Base-by-base conservation (phyloP, 2,113 vertebrate species). In the Caretta caretta region DNA sequence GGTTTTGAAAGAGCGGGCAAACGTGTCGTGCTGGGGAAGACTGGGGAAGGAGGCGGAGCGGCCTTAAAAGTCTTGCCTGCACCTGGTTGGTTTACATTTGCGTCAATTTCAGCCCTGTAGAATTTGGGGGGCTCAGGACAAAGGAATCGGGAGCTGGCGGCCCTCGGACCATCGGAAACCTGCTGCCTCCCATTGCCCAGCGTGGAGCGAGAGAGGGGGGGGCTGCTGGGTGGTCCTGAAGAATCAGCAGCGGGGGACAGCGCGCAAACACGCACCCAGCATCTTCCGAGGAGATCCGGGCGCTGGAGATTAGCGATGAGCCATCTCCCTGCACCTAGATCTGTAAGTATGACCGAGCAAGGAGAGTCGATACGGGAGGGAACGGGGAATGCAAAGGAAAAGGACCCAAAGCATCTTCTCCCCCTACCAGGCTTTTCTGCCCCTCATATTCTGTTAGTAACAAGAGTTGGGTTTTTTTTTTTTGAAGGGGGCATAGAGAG, bases 31-130 rank as follows among this genome's bases (percentile, higher is more conserved):
- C 50, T 35, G 48, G 16, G 9, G 14, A 19, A 50, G 17, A 13
- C 7, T 35, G 9, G 12, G 7, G 11, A 16, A 75, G 42, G 53
- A 80, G 83, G 83, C 57, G 92, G 92, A 65, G 90, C 98, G 93
- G 98, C 98, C 98, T 98, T 99, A 98, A 98, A 72, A 78, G 86
- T 46, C 88, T 98, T 95, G 94, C 97, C 93, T 93, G 95, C 83
- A 85, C 96, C 97, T 97, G 95, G 98, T 97, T 97, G 95, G 97
- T 88, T 98, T 98, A 97, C 97, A 98, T 98, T 98, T 98, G 98
- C 98, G 98, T 99, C 98, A 98, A 97, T 92, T 91, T 90, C 93
- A 97, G 94, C 96, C 97, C 95, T 92, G 96, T 97, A 97, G 86
- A 96, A 97, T 96, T 90, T 93, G 95, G 90, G 97, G 95, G 84